Conservation (phyloP, 2,113 vertebrate genomes). For the Anolis carolinensis region DNA sequence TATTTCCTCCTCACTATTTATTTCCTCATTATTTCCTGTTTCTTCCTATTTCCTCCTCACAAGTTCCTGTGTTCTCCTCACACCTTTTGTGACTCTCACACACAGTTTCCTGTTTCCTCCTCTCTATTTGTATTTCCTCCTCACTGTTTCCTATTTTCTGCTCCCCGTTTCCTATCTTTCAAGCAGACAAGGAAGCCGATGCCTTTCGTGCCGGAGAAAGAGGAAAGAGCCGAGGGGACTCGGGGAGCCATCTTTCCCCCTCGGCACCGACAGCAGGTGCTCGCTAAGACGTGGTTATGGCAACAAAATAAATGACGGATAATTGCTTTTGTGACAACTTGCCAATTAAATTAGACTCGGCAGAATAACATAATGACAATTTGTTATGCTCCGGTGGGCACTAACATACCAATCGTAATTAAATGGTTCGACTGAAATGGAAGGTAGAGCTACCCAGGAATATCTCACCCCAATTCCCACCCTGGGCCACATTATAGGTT, state of each 20-base stretch:
- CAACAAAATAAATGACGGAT: conserved; percentile 96
- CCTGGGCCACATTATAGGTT: conserved; percentile 84
- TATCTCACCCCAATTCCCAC: conserved; percentile 89
- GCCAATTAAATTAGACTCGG: conserved; percentile 97
- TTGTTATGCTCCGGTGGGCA: conserved; percentile 95
- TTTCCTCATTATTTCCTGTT: too few species aligned
- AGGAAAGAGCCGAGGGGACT: conserved; percentile 75
- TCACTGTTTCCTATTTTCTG: too few species aligned
- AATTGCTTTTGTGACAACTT: conserved; percentile 98
- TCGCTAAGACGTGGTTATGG: conserved; percentile 91
- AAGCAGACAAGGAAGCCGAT: neutral
- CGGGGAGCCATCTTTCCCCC: conserved; percentile 59
- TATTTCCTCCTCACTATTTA: too few species aligned
- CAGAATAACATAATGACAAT: conserved; percentile 98
- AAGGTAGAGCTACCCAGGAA: conserved; percentile 82
- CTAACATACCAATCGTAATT: conserved; percentile 98
- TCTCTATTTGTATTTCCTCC: too few species aligned
- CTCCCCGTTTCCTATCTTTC: neutral
- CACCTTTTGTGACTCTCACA: too few species aligned
- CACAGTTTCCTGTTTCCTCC: too few species aligned
- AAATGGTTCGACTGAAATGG: conserved; percentile 90
- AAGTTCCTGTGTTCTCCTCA: too few species aligned
- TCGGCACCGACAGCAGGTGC: conserved; percentile 88
- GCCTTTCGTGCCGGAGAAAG: conserved; percentile 71
- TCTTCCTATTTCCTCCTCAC: too few species aligned